Conservation (phyloP, 2,888 invertebrate species). For the Bursaphelenchus okinawaensis region DNA sequence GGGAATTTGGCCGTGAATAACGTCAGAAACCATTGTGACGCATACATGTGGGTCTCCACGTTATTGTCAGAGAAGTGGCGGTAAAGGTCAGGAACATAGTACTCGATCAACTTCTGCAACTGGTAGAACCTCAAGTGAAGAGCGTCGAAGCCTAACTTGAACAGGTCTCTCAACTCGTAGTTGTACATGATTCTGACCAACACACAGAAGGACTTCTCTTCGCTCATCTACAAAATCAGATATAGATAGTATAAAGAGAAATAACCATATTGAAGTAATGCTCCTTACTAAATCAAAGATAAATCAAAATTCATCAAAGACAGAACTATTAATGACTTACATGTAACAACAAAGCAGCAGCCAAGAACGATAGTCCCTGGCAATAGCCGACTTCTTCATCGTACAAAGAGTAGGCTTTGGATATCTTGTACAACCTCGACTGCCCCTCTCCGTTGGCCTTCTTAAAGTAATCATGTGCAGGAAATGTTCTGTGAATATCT, state of each 20-base stretch:
- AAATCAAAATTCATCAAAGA: slow-evolving; percentile 6
- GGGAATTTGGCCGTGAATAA: slow-evolving; percentile 99
- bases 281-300: slow-evolving; percentile 5
- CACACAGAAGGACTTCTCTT: slow-evolving; percentile 96
- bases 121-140: slow-evolving; percentile 90
- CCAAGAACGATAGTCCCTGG: slow-evolving; percentile 94
- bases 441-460: slow-evolving; percentile 83
- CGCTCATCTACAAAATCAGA: slow-evolving; percentile 79
- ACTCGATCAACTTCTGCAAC: slow-evolving; percentile 71
- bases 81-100: slow-evolving; percentile 61
- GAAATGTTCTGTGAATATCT: slow-evolving; percentile 95
- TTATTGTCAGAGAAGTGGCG: slow-evolving; percentile 67
- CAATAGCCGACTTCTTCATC: slow-evolving; percentile 97
- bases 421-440: slow-evolving; percentile 87
- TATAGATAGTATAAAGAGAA: slow-evolving; percentile 3
- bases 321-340: too few species aligned
- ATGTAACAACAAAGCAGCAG: slow-evolving; percentile 87
- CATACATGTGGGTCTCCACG: slow-evolving; percentile 76
- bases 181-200: slow-evolving; percentile 93
- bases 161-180: slow-evolving; percentile 85
- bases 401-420: slow-evolving; percentile 89
- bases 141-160: slow-evolving; percentile 86
- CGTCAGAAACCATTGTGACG: slow-evolving; percentile 98
- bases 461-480: slow-evolving; percentile 94
- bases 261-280: too few species aligned